Evolutionary conservation across 2,888 invertebrate genomes (phyloP).

Genomic region (Argynnis bischoffii): DNA sequence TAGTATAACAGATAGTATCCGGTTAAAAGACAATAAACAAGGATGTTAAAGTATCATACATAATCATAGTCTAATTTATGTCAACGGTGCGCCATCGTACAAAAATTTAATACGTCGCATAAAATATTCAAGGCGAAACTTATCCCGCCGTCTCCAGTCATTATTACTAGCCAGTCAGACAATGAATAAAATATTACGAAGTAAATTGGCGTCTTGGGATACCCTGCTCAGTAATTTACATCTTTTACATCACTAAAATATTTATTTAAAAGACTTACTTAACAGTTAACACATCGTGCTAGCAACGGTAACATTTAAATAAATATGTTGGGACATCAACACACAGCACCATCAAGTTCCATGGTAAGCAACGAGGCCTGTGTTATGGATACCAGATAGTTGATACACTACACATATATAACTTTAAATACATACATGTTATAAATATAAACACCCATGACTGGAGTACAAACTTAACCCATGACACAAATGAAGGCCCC

Average conservation of each 20-base stretch:
- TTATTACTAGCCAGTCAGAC: slow-evolving; percentile 45
- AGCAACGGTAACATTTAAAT: slow-evolving; percentile 4
- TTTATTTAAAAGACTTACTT: slow-evolving; percentile 21
- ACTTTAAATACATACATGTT: too few relatives aligned
- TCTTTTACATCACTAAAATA: slow-evolving; percentile 36
- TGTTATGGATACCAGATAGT: too few relatives aligned
- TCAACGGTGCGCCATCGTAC: slow-evolving; percentile 21
- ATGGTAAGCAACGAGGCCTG: too few relatives aligned
- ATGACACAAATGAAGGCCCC: too few relatives aligned
- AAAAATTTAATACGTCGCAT: slow-evolving; percentile 40
- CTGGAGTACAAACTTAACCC: too few relatives aligned
- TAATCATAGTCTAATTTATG: not conserved
- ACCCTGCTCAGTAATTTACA: slow-evolving; percentile 42
- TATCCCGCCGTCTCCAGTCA: slow-evolving; percentile 41
- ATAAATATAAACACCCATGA: too few relatives aligned
- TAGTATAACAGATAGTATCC: too few relatives aligned
- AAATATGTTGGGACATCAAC: not conserved
- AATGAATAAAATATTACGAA: slow-evolving; percentile 46
- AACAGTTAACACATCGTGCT: slow-evolving; percentile 12
- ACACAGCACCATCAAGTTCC: too few relatives aligned
- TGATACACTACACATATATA: not conserved
- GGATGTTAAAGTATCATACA: too few relatives aligned
- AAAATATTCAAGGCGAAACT: slow-evolving; percentile 44
- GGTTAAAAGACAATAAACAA: too few relatives aligned
- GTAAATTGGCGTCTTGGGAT: slow-evolving; percentile 45